phyloP scores from a whole-genome alignment of 1,140 invertebrate species.

The Heliconius hermathena region DNA sequence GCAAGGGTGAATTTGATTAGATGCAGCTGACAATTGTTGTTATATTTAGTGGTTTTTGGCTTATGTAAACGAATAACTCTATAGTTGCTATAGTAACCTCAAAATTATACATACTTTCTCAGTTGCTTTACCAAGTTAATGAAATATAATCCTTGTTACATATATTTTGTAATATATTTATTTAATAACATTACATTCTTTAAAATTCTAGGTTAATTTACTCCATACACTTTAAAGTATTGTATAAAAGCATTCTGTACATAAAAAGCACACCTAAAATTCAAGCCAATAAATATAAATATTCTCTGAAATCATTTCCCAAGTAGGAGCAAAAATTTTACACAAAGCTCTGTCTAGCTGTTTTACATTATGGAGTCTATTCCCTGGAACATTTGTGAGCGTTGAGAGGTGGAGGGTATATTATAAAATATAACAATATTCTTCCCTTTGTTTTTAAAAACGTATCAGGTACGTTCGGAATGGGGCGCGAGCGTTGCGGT shows the following conservation, averaged over 20 bases:
- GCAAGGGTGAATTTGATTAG: constrained; percentile 36
- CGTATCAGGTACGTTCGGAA: constrained; percentile 53
- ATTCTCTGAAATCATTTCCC: constrained; percentile 32
- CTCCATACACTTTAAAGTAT: too few relatives aligned
- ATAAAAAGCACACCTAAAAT: not conserved
- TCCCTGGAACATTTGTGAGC: constrained; percentile 53
- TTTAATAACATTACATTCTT: too few relatives aligned
- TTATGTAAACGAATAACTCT: constrained; percentile 4
- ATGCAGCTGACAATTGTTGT: constrained; percentile 18
- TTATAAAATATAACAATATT: constrained; percentile 73
- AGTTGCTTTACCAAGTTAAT: not conserved
- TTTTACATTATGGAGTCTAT: constrained; percentile 66
- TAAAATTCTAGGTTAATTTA: too few relatives aligned
- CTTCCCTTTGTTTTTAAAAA: constrained; percentile 76
- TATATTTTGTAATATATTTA: too few relatives aligned
- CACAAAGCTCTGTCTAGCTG: constrained; percentile 54
- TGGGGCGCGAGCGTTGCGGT: constrained; percentile 68
- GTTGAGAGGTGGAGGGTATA: constrained; percentile 55
- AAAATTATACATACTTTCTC: not conserved
- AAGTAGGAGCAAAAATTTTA: constrained; percentile 57
- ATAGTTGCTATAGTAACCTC: not conserved
- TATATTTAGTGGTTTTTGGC: constrained; percentile 14
- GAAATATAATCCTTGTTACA: too few relatives aligned
- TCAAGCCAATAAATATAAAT: not conserved
- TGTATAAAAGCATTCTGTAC: not conserved